Evolutionary conservation across 2,888 invertebrate species (phyloP).

Genomic region (Dasypogon diadema): DNA sequence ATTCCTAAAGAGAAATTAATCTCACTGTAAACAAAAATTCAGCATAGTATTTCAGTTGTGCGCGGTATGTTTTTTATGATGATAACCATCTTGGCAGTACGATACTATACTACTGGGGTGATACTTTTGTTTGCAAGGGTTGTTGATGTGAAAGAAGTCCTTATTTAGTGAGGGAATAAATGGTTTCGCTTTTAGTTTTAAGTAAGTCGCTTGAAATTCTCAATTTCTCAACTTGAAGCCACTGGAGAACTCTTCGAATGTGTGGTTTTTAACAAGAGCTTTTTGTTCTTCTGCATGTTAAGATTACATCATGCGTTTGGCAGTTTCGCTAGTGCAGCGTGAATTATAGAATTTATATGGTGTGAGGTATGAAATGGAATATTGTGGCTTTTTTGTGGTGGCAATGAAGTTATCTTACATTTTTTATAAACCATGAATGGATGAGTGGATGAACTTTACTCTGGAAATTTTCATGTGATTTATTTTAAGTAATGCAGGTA

Average conservation of each 20-base stretch:
- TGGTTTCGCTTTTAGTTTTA: conserved; percentile 29
- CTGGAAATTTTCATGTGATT: neutral
- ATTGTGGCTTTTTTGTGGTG: too few relatives aligned
- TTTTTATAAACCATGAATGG: neutral
- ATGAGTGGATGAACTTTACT: too few relatives aligned
- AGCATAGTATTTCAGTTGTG: neutral
- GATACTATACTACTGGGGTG: too few relatives aligned
- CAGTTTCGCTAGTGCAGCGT: neutral
- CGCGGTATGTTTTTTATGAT: neutral
- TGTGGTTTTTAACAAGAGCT: neutral
- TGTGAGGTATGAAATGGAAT: neutral
- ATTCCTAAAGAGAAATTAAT: neutral
- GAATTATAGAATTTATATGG: neutral
- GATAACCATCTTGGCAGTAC: neutral
- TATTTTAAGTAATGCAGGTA: too few relatives aligned
- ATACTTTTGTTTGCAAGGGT: too few relatives aligned
- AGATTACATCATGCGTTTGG: neutral
- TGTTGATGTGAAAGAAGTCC: neutral
- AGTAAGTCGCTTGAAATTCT: neutral
- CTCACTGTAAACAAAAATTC: neutral
- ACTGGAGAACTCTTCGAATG: neutral
- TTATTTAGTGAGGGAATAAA: neutral
- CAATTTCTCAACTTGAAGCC: neutral
- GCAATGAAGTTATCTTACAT: neutral
- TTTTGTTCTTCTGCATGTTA: neutral